A percentile compares a stretch with the other conserved stretches of the same genome.
Evolutionary conservation across 2,888 invertebrate species (phyloP).

Genomic region (Cabera pusaria): DNA sequence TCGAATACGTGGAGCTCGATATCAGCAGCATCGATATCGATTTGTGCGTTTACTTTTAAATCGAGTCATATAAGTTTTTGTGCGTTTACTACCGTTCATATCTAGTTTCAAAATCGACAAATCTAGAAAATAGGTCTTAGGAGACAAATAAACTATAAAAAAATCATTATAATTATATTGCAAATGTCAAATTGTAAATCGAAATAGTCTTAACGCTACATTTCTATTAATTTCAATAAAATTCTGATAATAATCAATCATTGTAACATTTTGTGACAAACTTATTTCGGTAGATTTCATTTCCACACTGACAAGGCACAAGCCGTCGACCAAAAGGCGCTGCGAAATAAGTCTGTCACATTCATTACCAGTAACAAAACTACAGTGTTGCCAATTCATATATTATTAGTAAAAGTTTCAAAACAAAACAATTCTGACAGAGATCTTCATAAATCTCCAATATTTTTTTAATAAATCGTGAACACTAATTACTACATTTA

Average conservation of each 20-base stretch:
- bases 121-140: too few species aligned
- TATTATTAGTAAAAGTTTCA: constrained; percentile 2
- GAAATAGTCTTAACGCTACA: constrained; percentile 45
- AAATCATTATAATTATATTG: constrained; percentile 54
- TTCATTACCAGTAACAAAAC: constrained; percentile 14
- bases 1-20: too few species aligned
- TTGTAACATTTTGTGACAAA: too few species aligned
- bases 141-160: constrained; percentile 43
- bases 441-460: constrained; percentile 45
- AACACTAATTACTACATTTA: constrained; percentile 44
- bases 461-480: constrained; percentile 35
- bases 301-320: too few species aligned
- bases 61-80: constrained; percentile 1
- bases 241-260: constrained; percentile 1
- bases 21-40: too few species aligned
- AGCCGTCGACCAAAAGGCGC: too few species aligned
- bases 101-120: constrained; percentile 5
- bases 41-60: constrained; percentile 12
- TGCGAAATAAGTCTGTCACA: too few species aligned
- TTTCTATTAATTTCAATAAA: constrained; percentile 11
- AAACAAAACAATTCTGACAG: constrained; percentile 19
- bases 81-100: not conserved
- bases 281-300: too few species aligned
- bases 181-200: constrained; percentile 57
- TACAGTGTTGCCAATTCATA: constrained; percentile 7